These are phyloP conservation scores for Drosophila putrida DNA, from an alignment of 2,888 invertebrate genomes.

Conservation along the genomic window DNA sequence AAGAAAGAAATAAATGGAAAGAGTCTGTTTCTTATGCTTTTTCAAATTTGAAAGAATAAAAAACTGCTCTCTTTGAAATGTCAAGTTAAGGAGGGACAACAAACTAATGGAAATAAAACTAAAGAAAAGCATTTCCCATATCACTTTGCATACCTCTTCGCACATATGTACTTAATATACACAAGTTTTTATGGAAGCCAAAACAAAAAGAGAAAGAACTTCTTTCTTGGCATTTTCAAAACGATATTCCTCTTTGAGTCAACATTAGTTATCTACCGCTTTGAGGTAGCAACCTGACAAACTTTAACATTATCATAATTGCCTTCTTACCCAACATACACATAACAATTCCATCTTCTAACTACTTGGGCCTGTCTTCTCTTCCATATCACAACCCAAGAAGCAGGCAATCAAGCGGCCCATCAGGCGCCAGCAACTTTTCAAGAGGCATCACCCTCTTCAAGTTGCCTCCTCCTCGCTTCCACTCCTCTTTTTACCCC, in stretches of 20 bases:
- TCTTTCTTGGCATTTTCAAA: not conserved
- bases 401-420: constrained; percentile 57
- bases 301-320: constrained; percentile 66
- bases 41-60: no score
- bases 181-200: not conserved
- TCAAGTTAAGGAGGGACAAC: no score
- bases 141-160: not conserved
- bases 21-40: no score
- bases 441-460: constrained; percentile 31
- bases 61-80: no score
- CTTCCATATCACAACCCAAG: constrained; percentile 36
- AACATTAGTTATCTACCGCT: constrained; percentile 17
- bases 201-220: not conserved
- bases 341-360: constrained; percentile 35
- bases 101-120: not conserved
- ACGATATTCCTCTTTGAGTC: constrained; percentile 8
- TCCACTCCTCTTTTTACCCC: not conserved
- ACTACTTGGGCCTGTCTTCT: constrained; percentile 43
- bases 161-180: not conserved
- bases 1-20: not conserved
- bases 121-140: not conserved
- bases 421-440: constrained; percentile 57
- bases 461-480: not conserved
- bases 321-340: constrained; percentile 42
- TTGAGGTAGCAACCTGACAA: constrained; percentile 40